These are phyloP conservation scores for Moxostoma hubbsi DNA, from an alignment of 2,797 vertebrate genomes.

Conservation along the genomic window DNA sequence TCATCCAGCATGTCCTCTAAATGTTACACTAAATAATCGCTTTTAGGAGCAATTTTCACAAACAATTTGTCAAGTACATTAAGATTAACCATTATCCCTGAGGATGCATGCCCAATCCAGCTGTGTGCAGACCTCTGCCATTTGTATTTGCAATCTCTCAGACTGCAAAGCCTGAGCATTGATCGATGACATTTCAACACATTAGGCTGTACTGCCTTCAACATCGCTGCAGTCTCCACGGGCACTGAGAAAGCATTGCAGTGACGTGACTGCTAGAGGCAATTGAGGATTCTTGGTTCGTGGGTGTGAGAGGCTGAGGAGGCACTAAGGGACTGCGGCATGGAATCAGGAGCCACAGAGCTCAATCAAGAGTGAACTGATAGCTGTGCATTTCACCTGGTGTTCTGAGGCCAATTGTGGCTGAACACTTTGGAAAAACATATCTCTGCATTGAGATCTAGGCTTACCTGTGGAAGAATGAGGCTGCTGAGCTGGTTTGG, in stretches of 20 bases:
- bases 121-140: conserved; percentile 31
- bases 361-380: not conserved
- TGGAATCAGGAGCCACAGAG: conserved; percentile 5
- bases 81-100: conserved; percentile 14
- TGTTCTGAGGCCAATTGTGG: too few species aligned
- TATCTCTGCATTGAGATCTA: not conserved
- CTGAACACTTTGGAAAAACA: not conserved
- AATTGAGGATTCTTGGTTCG: conserved; percentile 16
- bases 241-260: conserved; percentile 29
- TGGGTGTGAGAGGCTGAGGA: not conserved
- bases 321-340: conserved; percentile 25
- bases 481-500: conserved; percentile 57
- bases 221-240: conserved; percentile 19
- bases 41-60: conserved; percentile 17
- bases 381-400: not conserved
- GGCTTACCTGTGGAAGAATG: conserved; percentile 73
- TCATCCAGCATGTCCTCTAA: not conserved
- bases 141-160: conserved; percentile 38
- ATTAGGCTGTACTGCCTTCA: conserved; percentile 43
- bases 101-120: conserved; percentile 20
- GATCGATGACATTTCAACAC: conserved; percentile 52
- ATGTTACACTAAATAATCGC: conserved; percentile 21
- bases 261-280: conserved; percentile 44
- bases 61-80: conserved; percentile 28
- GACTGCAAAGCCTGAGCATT: conserved; percentile 33